These are phyloP conservation scores for Tamandua tetradactyla DNA, from an alignment of 2,797 vertebrate genomes.

Conservation along the genomic window DNA sequence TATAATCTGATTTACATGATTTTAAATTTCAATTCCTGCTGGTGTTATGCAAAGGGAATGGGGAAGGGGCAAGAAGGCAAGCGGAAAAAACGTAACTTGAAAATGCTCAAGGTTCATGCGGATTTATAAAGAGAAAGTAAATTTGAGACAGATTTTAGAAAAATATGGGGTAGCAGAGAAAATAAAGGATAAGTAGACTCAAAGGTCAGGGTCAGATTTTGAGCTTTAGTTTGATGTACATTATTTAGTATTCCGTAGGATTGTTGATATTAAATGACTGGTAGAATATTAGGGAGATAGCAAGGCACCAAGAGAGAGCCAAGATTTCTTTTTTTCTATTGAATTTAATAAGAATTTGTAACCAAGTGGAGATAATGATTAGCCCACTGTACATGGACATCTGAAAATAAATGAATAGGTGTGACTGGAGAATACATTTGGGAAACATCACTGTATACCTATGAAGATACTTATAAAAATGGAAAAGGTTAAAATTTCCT, in stretches of 20 bases:
- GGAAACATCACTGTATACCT: not conserved
- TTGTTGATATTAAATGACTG: not conserved
- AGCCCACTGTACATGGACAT: not conserved
- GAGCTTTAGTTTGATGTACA: not conserved
- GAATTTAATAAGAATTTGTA: not conserved
- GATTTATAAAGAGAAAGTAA: not conserved
- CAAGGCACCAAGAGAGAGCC: not conserved
- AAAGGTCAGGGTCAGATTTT: not conserved
- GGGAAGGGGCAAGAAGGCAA: not conserved
- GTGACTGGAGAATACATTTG: not conserved
- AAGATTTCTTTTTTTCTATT: not conserved
- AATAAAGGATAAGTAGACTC: not conserved
- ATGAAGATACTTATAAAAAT: not conserved
- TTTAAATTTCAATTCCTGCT: not conserved
- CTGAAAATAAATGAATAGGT: not conserved
- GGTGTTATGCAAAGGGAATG: not conserved
- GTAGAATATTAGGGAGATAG: not conserved
- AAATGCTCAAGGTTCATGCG: not conserved
- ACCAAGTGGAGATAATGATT: not conserved
- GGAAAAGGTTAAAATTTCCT: not conserved
- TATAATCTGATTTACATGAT: not conserved
- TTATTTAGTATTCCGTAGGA: not conserved
- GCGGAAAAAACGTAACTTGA: not conserved
- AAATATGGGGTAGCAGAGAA: not conserved
- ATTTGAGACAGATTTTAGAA: not conserved